phyloP scores from a whole-genome alignment of 1,140 invertebrate species.

The Bradynema listronoti region DNA sequence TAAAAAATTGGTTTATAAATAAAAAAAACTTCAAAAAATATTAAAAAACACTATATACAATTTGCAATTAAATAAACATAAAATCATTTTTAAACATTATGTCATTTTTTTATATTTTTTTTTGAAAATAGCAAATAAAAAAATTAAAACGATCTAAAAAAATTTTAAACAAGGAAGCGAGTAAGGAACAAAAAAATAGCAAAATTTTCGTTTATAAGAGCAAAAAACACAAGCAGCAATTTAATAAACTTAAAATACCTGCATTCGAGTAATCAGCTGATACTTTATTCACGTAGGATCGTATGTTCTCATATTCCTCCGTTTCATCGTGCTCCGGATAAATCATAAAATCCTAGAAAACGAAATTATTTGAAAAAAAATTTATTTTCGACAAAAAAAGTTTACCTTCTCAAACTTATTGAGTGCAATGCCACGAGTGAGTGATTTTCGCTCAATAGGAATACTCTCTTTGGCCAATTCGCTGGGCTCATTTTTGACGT shows the following conservation, averaged over 20 bases:
- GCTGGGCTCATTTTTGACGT: too few relatives aligned
- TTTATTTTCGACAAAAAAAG: not conserved
- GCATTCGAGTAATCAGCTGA: constrained; percentile 28
- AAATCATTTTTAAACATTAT: too few relatives aligned
- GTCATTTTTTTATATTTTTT: too few relatives aligned
- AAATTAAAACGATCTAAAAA: too few relatives aligned
- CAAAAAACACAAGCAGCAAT: not conserved
- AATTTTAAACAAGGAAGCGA: too few relatives aligned
- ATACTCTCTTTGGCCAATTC: too few relatives aligned
- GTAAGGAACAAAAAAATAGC: too few relatives aligned
- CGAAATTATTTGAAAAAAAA: not conserved
- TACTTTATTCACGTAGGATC: constrained; percentile 33
- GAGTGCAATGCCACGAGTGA: constrained; percentile 45
- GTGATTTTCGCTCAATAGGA: constrained; percentile 51
- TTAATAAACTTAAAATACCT: constrained; percentile 20
- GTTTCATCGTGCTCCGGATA: constrained; percentile 50
- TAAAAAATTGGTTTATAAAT: constrained; percentile 18
- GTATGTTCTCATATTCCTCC: constrained; percentile 47
- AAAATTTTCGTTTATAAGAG: too few relatives aligned
- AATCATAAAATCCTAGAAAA: constrained; percentile 55
- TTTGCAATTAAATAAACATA: too few relatives aligned
- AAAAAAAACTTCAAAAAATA: too few relatives aligned
- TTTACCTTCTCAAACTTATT: constrained; percentile 56
- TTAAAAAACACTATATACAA: too few relatives aligned
- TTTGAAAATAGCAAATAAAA: too few relatives aligned